These are phyloP conservation scores for Abrostola triplasia DNA, from an alignment of 2,888 invertebrate species.

Conservation along the genomic window DNA sequence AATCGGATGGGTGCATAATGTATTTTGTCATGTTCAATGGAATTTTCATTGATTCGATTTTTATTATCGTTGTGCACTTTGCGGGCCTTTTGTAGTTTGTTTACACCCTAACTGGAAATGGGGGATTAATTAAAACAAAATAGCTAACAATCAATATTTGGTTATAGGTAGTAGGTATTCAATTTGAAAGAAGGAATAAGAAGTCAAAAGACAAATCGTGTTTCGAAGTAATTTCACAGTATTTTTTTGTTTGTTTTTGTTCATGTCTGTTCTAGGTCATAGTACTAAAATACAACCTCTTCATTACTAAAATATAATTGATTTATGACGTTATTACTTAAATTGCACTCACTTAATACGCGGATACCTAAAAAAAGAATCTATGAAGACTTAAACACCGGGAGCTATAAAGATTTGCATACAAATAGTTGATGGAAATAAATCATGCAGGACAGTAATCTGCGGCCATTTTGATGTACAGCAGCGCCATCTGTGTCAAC, in stretches of 20 bases:
- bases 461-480: constrained; percentile 85
- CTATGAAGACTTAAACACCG: constrained; percentile 61
- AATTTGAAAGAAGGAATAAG: too few species aligned
- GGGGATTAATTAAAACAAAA: neutral
- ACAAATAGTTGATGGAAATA: constrained; percentile 81
- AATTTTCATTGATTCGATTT: constrained; percentile 47
- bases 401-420: constrained; percentile 74
- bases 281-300: too few species aligned
- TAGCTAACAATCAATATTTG: neutral
- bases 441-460: constrained; percentile 84
- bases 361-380: constrained; percentile 33
- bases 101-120: constrained; percentile 10
- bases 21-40: constrained; percentile 55
- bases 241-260: too few species aligned
- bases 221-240: too few species aligned
- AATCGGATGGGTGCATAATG: constrained; percentile 72
- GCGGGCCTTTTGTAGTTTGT: constrained; percentile 26
- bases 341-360: constrained; percentile 31
- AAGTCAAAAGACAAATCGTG: too few species aligned
- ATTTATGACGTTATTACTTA: constrained; percentile 16
- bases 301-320: neutral
- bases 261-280: too few species aligned
- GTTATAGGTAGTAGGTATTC: too few species aligned
- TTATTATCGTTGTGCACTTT: constrained; percentile 31
- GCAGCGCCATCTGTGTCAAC: constrained; percentile 87